Evolutionary conservation across 2,113 vertebrate genomes (phyloP).

Genomic region (Typhlomys cinereus): DNA sequence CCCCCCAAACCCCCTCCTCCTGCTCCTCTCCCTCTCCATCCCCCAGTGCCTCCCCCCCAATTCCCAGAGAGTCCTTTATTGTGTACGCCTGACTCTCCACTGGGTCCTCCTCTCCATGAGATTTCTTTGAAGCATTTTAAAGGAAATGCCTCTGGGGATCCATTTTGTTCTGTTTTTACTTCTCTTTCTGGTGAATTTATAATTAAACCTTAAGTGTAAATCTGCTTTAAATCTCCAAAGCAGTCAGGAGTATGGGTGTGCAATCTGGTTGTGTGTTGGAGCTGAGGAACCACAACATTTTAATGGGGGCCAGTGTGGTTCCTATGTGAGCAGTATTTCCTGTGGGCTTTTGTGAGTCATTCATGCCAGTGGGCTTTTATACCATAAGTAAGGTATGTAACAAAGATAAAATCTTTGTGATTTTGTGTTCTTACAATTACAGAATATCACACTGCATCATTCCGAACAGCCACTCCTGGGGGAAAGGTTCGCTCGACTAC

Average conservation of each 20-base stretch:
- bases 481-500: not conserved
- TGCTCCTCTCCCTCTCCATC: too few relatives aligned
- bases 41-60: too few relatives aligned
- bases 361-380: not conserved
- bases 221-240: not conserved
- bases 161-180: constrained; percentile 13
- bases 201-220: not conserved
- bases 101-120: too few relatives aligned
- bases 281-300: not conserved
- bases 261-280: not conserved
- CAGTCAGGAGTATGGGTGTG: not conserved
- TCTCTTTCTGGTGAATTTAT: not conserved
- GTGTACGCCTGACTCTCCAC: too few relatives aligned
- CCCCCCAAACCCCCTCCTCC: too few relatives aligned
- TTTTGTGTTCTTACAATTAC: constrained; percentile 83
- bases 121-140: constrained; percentile 6
- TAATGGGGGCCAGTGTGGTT: not conserved
- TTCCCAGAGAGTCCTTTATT: too few relatives aligned
- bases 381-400: not conserved
- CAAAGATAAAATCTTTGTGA: not conserved
- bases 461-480: constrained; percentile 51
- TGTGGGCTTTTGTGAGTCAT: not conserved
- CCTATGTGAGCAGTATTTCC: not conserved
- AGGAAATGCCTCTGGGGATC: not conserved
- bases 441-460: constrained; percentile 81